Evolutionary conservation across 2,113 vertebrate species (phyloP).

Genomic region (Cottus gobio): DNA sequence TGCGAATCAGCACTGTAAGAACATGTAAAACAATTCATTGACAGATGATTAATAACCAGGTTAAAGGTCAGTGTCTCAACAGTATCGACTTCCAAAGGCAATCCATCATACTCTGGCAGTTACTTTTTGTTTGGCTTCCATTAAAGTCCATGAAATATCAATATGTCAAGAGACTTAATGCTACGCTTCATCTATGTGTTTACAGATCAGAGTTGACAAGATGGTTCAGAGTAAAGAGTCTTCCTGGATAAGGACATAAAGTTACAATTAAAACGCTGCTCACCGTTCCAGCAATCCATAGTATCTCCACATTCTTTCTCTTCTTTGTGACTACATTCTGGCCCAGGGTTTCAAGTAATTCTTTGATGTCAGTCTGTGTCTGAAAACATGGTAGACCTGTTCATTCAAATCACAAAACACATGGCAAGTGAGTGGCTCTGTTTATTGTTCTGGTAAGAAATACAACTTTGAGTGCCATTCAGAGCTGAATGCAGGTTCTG

Average conservation of each 20-base stretch:
- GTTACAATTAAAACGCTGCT: conserved; percentile 40
- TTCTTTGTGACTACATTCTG: conserved; percentile 97
- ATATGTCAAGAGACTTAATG: neutral
- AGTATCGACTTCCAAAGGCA: neutral
- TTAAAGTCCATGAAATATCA: conserved; percentile 12
- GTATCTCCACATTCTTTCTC: conserved; percentile 98
- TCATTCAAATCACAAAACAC: conserved; percentile 6
- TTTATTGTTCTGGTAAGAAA: neutral
- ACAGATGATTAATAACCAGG: neutral
- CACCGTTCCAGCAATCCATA: conserved; percentile 95
- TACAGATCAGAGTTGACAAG: neutral
- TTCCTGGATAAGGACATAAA: neutral
- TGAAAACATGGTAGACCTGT: conserved; percentile 94
- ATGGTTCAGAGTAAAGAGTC: neutral
- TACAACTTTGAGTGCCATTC: neutral
- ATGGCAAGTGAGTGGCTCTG: neutral
- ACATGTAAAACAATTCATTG: neutral
- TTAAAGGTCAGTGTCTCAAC: neutral
- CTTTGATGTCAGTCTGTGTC: conserved; percentile 93
- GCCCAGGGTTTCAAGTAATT: conserved; percentile 93
- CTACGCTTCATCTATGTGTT: neutral
- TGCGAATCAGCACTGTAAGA: neutral
- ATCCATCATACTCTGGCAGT: conserved; percentile 15
- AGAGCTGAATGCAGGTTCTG: neutral
- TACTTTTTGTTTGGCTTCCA: neutral